Percentiles rank a stretch among this genome's conserved stretches.
Evolutionary conservation across 2,888 invertebrate species (phyloP).

Genomic region (Sylvicola fuscatus): DNA sequence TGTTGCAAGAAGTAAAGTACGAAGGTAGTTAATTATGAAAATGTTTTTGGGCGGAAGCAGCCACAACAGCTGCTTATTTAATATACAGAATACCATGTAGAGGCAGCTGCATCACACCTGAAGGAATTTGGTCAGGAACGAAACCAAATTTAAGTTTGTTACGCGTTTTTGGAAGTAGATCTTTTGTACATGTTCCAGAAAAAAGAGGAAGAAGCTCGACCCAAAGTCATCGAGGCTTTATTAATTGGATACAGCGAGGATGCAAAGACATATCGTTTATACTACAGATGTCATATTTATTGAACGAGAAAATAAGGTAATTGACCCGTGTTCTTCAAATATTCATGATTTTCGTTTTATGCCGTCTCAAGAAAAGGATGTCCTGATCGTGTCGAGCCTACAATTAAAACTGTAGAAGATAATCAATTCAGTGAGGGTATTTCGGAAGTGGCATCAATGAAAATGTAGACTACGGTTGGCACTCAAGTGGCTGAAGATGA

Average conservation of each 20-base stretch:
- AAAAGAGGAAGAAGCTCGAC: slow-evolving; percentile 8
- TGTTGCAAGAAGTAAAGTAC: no score
- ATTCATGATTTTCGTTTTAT: slow-evolving; percentile 1
- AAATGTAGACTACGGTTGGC: no score
- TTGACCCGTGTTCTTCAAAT: not conserved
- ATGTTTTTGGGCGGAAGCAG: slow-evolving; percentile 2
- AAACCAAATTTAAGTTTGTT: slow-evolving; percentile 1
- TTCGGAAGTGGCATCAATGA: no score
- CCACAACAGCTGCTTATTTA: not conserved
- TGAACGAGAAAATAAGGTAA: not conserved
- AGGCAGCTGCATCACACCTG: not conserved
- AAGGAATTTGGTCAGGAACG: not conserved
- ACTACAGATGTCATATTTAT: slow-evolving; percentile 2
- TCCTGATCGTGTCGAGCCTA: no score
- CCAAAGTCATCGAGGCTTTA: slow-evolving; percentile 4
- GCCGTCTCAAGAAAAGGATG: not conserved
- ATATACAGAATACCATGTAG: not conserved
- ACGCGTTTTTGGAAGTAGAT: slow-evolving; percentile 1
- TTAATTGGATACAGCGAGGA: slow-evolving; percentile 1
- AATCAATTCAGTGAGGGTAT: no score
- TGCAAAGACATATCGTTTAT: slow-evolving; percentile 2
- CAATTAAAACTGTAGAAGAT: no score
- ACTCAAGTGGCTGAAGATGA: no score
- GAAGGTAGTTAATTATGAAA: not conserved
- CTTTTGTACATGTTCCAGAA: slow-evolving; percentile 6